Conservation (phyloP, 2,888 invertebrate species). For the Fragum whitleyi region DNA sequence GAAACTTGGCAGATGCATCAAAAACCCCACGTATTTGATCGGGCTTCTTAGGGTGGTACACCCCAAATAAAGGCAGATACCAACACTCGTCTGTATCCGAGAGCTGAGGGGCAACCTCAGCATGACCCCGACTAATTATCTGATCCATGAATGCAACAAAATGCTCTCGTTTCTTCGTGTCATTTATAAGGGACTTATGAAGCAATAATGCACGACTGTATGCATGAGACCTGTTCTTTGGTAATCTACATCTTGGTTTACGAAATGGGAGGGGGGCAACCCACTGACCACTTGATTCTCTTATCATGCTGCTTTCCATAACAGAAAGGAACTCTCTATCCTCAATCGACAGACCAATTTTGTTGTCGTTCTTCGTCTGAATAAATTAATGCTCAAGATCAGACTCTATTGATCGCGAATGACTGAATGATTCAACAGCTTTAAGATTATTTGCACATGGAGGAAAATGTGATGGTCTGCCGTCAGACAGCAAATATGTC, state of each 20-base stretch:
- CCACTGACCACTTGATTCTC: constrained; percentile 36
- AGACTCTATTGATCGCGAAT: not conserved
- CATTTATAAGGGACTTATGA: constrained; percentile 9
- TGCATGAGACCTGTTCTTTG: constrained; percentile 48
- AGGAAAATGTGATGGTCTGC: constrained; percentile 12
- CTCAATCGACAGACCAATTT: constrained; percentile 28
- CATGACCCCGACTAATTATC: constrained; percentile 41
- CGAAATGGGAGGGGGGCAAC: constrained; percentile 47
- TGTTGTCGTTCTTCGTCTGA: constrained; percentile 20
- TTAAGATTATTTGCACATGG: constrained; percentile 35
- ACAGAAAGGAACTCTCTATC: constrained; percentile 32
- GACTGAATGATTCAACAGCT: not conserved
- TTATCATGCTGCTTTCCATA: constrained; percentile 28
- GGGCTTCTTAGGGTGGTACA: constrained; percentile 38
- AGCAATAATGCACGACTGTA: constrained; percentile 31
- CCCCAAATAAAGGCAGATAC: constrained; percentile 47
- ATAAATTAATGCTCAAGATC: not conserved
- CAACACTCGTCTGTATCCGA: constrained; percentile 27
- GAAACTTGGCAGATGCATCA: constrained; percentile 41
- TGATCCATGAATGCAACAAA: constrained; percentile 36
- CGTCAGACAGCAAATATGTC: constrained; percentile 30
- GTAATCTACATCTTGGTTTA: constrained; percentile 9
- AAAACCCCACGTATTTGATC: constrained; percentile 40
- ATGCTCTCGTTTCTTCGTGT: constrained; percentile 14
- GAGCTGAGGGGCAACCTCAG: constrained; percentile 55